Evolutionary conservation across 2,797 vertebrate species (phyloP), one percentile per base, ranked within the genome.

Genomic region (Synaphobranchus kaupii): DNA sequence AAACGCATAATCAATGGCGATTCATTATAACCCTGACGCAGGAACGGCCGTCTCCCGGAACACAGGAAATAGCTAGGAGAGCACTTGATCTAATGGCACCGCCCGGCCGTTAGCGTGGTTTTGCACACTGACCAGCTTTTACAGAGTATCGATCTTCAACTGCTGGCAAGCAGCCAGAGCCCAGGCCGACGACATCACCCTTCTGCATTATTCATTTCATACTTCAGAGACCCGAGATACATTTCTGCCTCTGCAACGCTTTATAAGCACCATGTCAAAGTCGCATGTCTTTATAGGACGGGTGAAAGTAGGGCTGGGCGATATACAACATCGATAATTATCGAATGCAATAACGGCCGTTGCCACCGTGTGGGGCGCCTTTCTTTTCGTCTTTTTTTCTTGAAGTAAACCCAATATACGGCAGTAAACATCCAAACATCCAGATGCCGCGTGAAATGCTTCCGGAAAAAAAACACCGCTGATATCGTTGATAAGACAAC

Each of bases 81-180:
- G 93, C 93, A 92, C 78, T 85, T 85, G 73, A 89, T 54, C 86
- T 58, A 88, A 87, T 87, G 88, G 92, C 84, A 82, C 28, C 80
- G 7, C 6, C 54, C 22, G 47, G 54, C 90, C 86, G 78, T 85
- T 88, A 78, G 44, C 80, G 44, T 50, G 44, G 31, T 63, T 68
- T 28, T 58, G 20, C 50, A 90, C 91, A 88, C 88, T 87, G 71
- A 88, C 56, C 22, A 6, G 90, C 93, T 92, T 92, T 93, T 89
- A 93, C 89, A 88, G 92, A 15, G 85, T 92, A 95, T 95, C 85
- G 94, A 94, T 94, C 91, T 84, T 47, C 39, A 71, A 47, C 86
- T 78, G 76, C 87, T 90, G 2, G 52, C 89, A 82, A 90, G 91
- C 93, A 90, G 90, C 88, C 86, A 88, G 88, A 89, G 83, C 83